Evolutionary conservation across 2,113 vertebrate species (phyloP).

Genomic region (Sander vitreus): DNA sequence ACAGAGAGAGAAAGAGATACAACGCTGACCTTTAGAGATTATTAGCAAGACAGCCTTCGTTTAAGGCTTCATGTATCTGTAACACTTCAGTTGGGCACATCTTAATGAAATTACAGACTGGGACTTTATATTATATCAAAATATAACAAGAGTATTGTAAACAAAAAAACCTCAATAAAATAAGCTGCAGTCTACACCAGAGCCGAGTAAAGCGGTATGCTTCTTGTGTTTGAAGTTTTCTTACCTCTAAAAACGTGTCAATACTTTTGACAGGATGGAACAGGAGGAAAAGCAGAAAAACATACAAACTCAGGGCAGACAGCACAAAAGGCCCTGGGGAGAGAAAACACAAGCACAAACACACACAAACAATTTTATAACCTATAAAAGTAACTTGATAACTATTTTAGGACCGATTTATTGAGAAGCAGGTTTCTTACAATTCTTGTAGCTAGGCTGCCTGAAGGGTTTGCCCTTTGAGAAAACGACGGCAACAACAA

Average conservation of each 20-base stretch:
- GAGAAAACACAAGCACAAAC: neutral
- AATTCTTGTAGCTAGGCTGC: constrained; percentile 97
- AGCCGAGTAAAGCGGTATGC: neutral
- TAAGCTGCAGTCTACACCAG: neutral
- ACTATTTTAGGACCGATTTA: neutral
- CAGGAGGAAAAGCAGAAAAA: constrained; percentile 90
- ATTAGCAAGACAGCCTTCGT: neutral
- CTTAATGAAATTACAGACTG: neutral
- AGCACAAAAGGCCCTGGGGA: constrained; percentile 83
- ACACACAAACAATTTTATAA: constrained; percentile 8
- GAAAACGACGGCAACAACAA: constrained; percentile 95
- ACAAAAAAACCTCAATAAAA: neutral
- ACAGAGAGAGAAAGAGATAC: constrained; percentile 31
- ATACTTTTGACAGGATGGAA: constrained; percentile 87
- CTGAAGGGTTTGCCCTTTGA: constrained; percentile 98
- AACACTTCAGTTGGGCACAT: neutral
- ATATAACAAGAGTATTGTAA: neutral
- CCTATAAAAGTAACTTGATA: neutral
- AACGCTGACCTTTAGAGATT: neutral
- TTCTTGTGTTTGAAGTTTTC: constrained; percentile 18
- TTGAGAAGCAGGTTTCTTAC: constrained; percentile 78
- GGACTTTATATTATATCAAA: neutral
- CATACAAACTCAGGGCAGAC: constrained; percentile 73
- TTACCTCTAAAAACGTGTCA: constrained; percentile 89
- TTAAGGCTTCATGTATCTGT: neutral